Evolutionary conservation across 1,140 invertebrate genomes (phyloP).

Genomic region (Trichonephila clavipes): DNA sequence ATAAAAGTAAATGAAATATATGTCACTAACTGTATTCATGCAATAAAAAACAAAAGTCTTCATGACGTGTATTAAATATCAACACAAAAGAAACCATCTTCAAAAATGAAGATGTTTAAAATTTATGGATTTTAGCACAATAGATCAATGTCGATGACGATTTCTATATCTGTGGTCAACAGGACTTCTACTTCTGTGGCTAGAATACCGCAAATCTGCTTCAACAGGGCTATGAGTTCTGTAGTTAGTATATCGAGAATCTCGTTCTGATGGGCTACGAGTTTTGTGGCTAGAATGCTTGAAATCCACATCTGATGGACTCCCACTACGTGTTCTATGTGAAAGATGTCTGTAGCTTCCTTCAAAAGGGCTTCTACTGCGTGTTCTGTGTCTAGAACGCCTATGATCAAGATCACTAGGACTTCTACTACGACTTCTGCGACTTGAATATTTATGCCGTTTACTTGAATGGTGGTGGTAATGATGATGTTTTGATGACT

Average conservation of each 20-base stretch:
- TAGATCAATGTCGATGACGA: conserved; percentile 13
- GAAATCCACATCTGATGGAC: neutral
- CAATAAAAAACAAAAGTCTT: too few species aligned
- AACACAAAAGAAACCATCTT: neutral
- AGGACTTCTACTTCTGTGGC: neutral
- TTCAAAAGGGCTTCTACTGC: neutral
- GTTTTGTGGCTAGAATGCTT: conserved; percentile 26
- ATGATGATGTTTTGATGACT: conserved; percentile 36
- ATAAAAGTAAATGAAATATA: neutral
- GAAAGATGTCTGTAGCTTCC: neutral
- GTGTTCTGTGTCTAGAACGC: conserved; percentile 10
- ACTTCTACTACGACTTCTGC: conserved; percentile 22
- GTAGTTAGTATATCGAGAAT: neutral
- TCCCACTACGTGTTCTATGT: conserved; percentile 9
- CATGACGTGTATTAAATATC: too few species aligned
- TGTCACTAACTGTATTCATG: neutral
- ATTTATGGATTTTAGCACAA: neutral
- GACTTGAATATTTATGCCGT: conserved; percentile 12
- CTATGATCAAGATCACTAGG: neutral
- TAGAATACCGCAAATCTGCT: neutral
- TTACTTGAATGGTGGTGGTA: conserved; percentile 51
- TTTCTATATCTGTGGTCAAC: neutral
- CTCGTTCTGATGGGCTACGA: neutral
- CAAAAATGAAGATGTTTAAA: neutral
- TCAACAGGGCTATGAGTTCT: neutral